Conservation (phyloP, 53 echinoderm and acorn worm genomes). For the Henricia sp. region DNA sequence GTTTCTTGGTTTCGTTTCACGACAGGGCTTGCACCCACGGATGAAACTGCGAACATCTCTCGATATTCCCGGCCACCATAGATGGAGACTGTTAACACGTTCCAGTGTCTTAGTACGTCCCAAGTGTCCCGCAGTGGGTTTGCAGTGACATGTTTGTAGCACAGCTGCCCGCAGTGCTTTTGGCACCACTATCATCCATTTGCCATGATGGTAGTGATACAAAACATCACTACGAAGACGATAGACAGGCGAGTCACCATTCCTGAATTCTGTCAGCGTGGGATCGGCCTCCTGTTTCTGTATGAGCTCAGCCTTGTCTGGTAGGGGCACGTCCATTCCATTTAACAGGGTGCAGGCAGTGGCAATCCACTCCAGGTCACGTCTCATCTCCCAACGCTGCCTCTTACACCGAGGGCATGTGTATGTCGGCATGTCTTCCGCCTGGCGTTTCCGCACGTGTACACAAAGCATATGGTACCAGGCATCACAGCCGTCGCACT, state of each 20-base stretch:
- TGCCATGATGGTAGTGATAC: not conserved
- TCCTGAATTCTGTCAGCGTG: not conserved
- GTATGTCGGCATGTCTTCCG: not conserved
- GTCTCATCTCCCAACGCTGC: not conserved
- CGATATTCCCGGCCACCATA: conserved; percentile 54
- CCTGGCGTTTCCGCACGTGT: not conserved
- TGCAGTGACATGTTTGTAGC: conserved; percentile 39
- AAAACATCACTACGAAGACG: not conserved
- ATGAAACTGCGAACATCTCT: conserved; percentile 35
- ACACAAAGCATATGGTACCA: not conserved
- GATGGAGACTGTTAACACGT: not conserved
- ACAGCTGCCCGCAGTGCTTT: conserved; percentile 6
- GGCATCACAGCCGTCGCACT: not conserved
- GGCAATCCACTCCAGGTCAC: not conserved
- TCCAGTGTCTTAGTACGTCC: conserved; percentile 68
- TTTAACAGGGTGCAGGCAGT: not conserved
- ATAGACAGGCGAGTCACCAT: not conserved
- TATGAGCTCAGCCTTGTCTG: not conserved
- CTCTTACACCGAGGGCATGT: not conserved
- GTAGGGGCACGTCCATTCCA: too few species aligned
- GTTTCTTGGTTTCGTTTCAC: conserved; percentile 42
- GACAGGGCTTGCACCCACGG: conserved; percentile 45
- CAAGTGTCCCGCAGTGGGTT: conserved; percentile 59
- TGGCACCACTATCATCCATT: conserved; percentile 2
- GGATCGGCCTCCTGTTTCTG: not conserved